phyloP scores from a whole-genome alignment of 2,797 vertebrate species.

The Chromobotia macracanthus region DNA sequence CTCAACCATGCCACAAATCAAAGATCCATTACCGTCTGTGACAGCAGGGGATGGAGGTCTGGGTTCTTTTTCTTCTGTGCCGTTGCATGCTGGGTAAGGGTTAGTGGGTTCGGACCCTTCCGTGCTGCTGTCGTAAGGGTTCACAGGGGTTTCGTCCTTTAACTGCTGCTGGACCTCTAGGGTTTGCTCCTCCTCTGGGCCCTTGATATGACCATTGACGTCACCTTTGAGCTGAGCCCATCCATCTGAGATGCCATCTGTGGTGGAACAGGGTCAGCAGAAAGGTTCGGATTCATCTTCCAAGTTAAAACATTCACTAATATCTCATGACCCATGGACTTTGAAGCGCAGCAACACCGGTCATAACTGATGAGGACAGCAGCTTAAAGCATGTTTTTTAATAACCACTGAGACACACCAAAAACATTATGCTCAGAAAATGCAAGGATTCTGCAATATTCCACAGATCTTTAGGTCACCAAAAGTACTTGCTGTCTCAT shows the following conservation, averaged over 20 bases:
- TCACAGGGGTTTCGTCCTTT: constrained; percentile 59
- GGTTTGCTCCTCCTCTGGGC: constrained; percentile 65
- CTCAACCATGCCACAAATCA: constrained; percentile 53
- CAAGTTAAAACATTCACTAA: neutral
- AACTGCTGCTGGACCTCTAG: constrained; percentile 52
- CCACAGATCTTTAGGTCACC: neutral
- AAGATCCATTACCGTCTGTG: constrained; percentile 64
- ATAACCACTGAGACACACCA: neutral
- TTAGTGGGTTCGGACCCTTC: constrained; percentile 54
- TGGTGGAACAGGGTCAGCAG: neutral
- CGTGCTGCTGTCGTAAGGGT: constrained; percentile 57
- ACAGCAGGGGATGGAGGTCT: constrained; percentile 57
- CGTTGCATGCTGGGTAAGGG: constrained; percentile 66
- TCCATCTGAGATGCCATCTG: constrained; percentile 63
- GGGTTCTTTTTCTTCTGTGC: constrained; percentile 50
- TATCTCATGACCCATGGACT: neutral
- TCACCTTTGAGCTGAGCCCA: constrained; percentile 58
- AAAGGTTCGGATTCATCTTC: neutral
- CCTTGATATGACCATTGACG: constrained; percentile 75
- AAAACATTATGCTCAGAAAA: neutral
- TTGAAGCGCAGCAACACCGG: neutral
- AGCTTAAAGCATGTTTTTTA: constrained; percentile 28
- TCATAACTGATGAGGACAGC: constrained; percentile 25
- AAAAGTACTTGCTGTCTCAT: neutral
- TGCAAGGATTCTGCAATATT: constrained; percentile 1